Evolutionary conservation across 2,113 vertebrate genomes (phyloP), one percentile per base, ranked within the genome.

Genomic region (Larimichthys polyactis): DNA sequence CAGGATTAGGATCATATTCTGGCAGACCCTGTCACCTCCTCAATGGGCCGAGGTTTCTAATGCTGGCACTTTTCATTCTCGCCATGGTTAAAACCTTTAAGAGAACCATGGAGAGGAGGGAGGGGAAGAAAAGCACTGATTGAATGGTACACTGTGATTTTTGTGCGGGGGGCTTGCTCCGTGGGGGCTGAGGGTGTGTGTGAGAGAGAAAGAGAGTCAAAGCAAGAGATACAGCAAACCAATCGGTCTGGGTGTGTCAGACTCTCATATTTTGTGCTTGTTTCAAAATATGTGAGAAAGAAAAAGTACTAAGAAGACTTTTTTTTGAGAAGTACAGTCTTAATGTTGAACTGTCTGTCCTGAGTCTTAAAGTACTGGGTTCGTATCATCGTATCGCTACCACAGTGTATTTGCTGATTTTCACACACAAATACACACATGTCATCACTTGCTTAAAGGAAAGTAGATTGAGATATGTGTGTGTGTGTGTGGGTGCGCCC

Each of bases 1-100:
- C 94, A 95, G 96, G 97, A 97, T 97, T 97, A 97, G 96, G 96
- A 96, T 97, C 96, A 96, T 97, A 97, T 97, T 97, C 96, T 97
- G 96, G 96, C 95, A 96, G 96, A 85, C 94, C 82, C 91, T 97
- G 97, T 97, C 96, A 97, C 91, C 87, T 27, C 60, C 94, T 97
- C 94, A 97, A 96, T 97, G 94, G 95, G 93, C 92, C 94, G 68
- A 91, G 95, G 94, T 96, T 96, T 94, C 95, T 94, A 93, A 95
- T 82, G 94, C 94, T 95, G 96, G 94, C 95, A 94, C 94, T 94
- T 94, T 93, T 95, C 94, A 94, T 94, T 95, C 89, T 95, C 85
- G 84, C 90, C 91, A 88, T 91, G 3, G 70, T 93, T 93, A 82
- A 96, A 92, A 95, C 95, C 96, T 96, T 96, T 95, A 96, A 90